Evolutionary conservation across 2,888 invertebrate genomes (phyloP).

Genomic region (Lasioglossum pauxillum): DNA sequence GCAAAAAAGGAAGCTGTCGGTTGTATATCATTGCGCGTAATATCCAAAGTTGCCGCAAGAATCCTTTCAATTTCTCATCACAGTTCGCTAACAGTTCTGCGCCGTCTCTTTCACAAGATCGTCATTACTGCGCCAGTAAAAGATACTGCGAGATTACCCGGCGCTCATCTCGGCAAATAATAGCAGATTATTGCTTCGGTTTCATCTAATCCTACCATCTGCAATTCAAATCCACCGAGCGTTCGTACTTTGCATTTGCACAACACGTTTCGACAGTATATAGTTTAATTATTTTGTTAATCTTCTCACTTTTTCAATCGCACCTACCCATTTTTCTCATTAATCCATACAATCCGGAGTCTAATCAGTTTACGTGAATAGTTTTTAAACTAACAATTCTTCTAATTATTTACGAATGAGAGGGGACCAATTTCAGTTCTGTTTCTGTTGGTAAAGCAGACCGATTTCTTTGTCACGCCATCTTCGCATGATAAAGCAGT

Average conservation of each 20-base stretch:
- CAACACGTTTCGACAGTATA: background rate
- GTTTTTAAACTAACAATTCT: background rate
- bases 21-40: conserved; percentile 19
- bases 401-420: background rate
- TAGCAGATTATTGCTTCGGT: conserved; percentile 24
- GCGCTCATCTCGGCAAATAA: conserved; percentile 23
- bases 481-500: background rate
- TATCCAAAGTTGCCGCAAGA: conserved; percentile 14
- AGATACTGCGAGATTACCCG: conserved; percentile 7
- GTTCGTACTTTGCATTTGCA: background rate
- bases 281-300: too few species aligned
- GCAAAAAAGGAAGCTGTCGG: background rate
- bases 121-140: conserved; percentile 17
- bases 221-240: background rate
- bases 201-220: conserved; percentile 14
- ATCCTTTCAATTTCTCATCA: conserved; percentile 17
- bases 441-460: background rate
- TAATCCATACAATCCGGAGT: too few species aligned
- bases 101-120: conserved; percentile 37
- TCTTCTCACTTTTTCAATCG: too few species aligned
- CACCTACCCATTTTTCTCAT: too few species aligned
- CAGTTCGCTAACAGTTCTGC: conserved; percentile 26
- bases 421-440: background rate
- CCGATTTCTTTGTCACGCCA: background rate
- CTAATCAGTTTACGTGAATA: background rate